Conservation (phyloP, 1,140 invertebrate genomes). For the Tetragnatha versicolor region DNA sequence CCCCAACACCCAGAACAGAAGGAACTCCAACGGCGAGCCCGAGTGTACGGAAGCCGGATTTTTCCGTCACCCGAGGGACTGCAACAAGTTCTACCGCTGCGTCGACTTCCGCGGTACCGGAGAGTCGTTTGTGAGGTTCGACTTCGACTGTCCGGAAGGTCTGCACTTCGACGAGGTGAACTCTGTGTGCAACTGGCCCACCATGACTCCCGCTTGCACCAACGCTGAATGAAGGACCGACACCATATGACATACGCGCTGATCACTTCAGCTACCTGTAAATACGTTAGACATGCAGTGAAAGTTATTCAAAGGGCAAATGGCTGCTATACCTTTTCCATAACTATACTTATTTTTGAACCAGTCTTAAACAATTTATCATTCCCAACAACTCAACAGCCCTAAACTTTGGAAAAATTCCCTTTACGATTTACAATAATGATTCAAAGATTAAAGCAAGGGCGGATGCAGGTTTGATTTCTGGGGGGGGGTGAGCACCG, state of each 20-base stretch:
- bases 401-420: too few species aligned
- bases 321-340: neutral
- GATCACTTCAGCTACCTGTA: neutral
- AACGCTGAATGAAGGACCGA: neutral
- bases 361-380: too few species aligned
- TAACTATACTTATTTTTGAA: too few species aligned
- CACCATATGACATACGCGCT: too few species aligned
- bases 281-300: constrained; percentile 1
- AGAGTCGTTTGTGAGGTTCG: constrained; percentile 73
- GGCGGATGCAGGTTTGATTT: too few species aligned
- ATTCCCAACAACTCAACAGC: too few species aligned
- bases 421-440: too few species aligned
- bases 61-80: constrained; percentile 72
- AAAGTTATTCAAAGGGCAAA: neutral
- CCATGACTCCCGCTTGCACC: constrained; percentile 59
- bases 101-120: constrained; percentile 70
- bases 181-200: constrained; percentile 59
- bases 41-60: constrained; percentile 70
- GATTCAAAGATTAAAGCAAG: too few species aligned
- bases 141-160: constrained; percentile 71
- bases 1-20: neutral
- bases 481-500: too few species aligned
- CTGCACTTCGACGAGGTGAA: constrained; percentile 64
- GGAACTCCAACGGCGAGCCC: constrained; percentile 17
- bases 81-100: constrained; percentile 67